Base-by-base conservation (phyloP, 2,888 invertebrate species). In the Argyresthia albistria region DNA sequence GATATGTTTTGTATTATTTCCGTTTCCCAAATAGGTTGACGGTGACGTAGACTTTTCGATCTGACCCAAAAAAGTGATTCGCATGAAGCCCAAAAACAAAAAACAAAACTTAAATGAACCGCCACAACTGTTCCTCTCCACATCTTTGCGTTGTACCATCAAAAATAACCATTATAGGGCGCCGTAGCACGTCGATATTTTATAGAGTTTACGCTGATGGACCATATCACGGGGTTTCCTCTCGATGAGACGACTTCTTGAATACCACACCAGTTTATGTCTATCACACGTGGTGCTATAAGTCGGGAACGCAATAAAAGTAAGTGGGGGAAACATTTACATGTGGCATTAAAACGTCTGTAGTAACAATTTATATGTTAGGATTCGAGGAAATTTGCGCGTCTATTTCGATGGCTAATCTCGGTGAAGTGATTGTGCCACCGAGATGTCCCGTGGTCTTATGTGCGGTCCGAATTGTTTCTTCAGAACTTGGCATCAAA, bases 161-260 rank as follows among this genome's bases (percentile, higher is more conserved):
- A 60, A 73, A 80, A 76, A 81, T 81, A 81, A 61, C 51, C 43
- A 51, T 25, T 36, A 64, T 54, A 48, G 56, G 60, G 57, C 35
- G 25, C 58, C 60, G 63, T 59, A 60, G 57, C 58, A 37, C 65
- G 65, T 69, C 76, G 68, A 79, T 82, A 82, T 76, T 78, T 80
- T 76, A 75, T 69, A 72, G 60, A 70, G 61, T 77, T 80, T 73
- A 81, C 67, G 65, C 61, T 65, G 69, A 71, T 65, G 63, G 62
- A 55, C 15, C 43, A 47, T 25, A 25, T 25, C 25, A 39, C 39
- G 47, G 47, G 8, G 35, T 8, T 47, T 35, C 25, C 35, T 25
- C 9, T 4, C 25, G 25, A 25, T 25, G 25, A 25, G 25, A 25
- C 2, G 25, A 25, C 25, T 2, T 2, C 25, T 25, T 25, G 25